Conservation (phyloP, 2,797 vertebrate genomes). For the Heteromormyrus szaboi region DNA sequence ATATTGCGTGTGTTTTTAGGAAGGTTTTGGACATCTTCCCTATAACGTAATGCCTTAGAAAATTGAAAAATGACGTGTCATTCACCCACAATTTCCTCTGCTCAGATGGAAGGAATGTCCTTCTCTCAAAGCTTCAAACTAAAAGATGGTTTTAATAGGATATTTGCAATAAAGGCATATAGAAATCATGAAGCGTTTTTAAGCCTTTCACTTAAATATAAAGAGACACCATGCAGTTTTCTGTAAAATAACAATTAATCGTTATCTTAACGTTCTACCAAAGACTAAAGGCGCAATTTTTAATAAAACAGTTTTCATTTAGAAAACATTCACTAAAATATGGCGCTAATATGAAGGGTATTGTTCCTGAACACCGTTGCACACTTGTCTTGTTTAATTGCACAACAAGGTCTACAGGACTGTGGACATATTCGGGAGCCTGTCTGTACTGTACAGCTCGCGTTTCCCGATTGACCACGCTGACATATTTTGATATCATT, state of each 20-base stretch:
- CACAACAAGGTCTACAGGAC: neutral
- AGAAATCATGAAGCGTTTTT: neutral
- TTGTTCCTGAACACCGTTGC: neutral
- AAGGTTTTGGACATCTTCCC: neutral
- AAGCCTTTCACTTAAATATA: neutral
- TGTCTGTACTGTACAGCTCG: neutral
- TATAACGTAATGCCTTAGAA: neutral
- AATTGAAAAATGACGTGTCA: neutral
- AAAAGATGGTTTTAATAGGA: neutral
- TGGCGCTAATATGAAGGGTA: neutral
- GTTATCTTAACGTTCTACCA: neutral
- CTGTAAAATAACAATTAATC: neutral
- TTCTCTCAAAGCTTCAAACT: neutral
- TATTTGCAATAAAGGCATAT: neutral
- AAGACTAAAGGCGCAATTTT: neutral
- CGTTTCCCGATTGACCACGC: neutral
- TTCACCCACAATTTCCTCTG: neutral
- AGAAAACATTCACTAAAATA: neutral
- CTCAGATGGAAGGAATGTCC: slow-evolving; percentile 8
- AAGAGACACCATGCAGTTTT: neutral
- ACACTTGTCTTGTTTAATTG: neutral
- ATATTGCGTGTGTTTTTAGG: neutral
- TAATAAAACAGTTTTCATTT: neutral
- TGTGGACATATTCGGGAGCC: neutral
- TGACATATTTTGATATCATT: neutral